Evolutionary conservation across 1,140 invertebrate species (phyloP).

Genomic region (Cydia fagiglandana): DNA sequence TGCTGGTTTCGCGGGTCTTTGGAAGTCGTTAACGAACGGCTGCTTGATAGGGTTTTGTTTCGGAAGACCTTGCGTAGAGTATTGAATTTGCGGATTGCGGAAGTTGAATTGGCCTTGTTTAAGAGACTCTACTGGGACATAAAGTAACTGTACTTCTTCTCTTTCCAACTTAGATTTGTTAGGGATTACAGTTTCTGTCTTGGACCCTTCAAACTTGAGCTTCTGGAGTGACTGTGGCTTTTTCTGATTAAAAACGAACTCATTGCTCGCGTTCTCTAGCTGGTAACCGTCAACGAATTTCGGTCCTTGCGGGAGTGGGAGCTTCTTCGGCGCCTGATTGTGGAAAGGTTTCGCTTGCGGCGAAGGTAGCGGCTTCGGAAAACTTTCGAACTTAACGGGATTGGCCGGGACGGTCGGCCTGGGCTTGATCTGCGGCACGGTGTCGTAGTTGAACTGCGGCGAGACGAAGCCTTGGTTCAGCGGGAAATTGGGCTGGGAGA

Average conservation of each 20-base stretch:
- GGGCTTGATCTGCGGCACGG: conserved; percentile 49
- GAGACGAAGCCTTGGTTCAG: conserved; percentile 68
- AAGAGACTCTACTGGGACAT: conserved; percentile 88
- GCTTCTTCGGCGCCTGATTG: conserved; percentile 48
- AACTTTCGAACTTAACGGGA: conserved; percentile 56
- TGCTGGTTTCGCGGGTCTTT: conserved; percentile 46
- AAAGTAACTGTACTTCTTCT: conserved; percentile 87
- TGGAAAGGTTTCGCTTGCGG: conserved; percentile 52
- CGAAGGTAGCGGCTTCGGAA: conserved; percentile 48
- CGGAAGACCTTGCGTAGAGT: conserved; percentile 56
- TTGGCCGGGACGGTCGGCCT: conserved; percentile 45
- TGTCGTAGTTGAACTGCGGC: conserved; percentile 60
- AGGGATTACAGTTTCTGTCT: conserved; percentile 42
- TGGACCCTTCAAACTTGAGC: conserved; percentile 58
- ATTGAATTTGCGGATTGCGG: conserved; percentile 58
- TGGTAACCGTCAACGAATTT: conserved; percentile 74
- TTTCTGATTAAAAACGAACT: conserved; percentile 41
- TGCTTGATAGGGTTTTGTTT: conserved; percentile 59
- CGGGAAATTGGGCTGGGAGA: conserved; percentile 64
- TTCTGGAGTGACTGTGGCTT: conserved; percentile 64
- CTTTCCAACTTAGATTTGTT: conserved; percentile 70
- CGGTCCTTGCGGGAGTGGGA: conserved; percentile 44
- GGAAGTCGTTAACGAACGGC: conserved; percentile 56
- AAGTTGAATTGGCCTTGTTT: conserved; percentile 80
- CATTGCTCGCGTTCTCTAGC: conserved; percentile 58